Conservation (phyloP, 2,113 vertebrate genomes). For the Rhinoptilus africanus region DNA sequence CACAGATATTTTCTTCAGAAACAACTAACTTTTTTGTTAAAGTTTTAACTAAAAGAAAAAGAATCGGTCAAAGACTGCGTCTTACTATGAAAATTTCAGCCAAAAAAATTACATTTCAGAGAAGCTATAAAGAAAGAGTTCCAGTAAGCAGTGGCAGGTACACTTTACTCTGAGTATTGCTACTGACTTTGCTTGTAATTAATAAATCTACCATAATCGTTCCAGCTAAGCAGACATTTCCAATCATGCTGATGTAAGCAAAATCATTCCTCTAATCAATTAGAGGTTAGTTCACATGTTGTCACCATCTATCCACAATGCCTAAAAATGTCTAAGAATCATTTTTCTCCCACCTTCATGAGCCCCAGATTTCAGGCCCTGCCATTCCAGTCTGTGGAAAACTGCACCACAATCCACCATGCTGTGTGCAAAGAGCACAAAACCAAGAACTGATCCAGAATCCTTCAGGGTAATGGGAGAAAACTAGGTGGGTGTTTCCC, state of each 20-base stretch:
- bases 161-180: neutral
- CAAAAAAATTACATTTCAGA: neutral
- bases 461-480: neutral
- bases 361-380: neutral
- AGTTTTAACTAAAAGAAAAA: neutral
- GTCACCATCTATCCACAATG: neutral
- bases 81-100: neutral
- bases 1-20: neutral
- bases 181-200: neutral
- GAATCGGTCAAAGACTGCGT: neutral
- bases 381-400: neutral
- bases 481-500: neutral
- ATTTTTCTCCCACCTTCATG: neutral
- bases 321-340: neutral
- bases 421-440: neutral
- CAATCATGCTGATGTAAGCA: neutral
- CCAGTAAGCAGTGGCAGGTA: neutral
- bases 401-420: neutral
- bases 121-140: neutral
- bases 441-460: neutral
- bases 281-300: neutral
- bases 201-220: neutral
- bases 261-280: neutral
- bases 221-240: neutral
- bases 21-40: neutral